Base-by-base conservation (phyloP, 2,888 invertebrate genomes). In the Tetheella fluctuosa region DNA sequence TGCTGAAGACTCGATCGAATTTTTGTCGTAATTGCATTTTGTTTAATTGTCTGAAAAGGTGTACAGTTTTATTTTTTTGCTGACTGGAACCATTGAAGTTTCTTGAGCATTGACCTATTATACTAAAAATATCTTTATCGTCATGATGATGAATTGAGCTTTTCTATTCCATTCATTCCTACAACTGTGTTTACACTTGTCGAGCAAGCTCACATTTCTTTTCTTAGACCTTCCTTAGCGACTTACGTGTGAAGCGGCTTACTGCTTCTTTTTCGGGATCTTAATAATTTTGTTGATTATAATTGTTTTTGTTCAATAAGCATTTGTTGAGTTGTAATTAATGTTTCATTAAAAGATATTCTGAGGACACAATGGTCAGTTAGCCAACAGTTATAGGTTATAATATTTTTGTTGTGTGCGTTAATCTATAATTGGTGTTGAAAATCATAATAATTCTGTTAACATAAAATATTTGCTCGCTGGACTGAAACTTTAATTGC, bases 401-500 rank as follows among this genome's bases (percentile, higher is more conserved):
- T 48, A 37, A 42, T 42, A 17, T 7, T 42, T 17, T 10, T 30
- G 10, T 10, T 1, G 39, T 39, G 5, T 39, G 39, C 39, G 4
- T 39, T n/a, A n/a, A n/a, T 4, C 10, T 42, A 17, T 1, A 25
- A 2, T 53, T 25, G 23, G 23, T 53, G 52, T 53, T 25, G 17
- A 42, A 42, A 42, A 42, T 12, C 17, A 42, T 42, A 42, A 17
- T 39, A 42, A 42, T 42, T 17, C 42, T 42, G 42, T 17, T 17
- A 17, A 17, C 42, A 42, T 42, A 42, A 42, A 42, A 42, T 42
- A n/a, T 37, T 52, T 25, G 52, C 23, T 52, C 52, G 25, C 23
- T 52, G 52, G 25, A 13, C 54, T 54, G 42, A 42, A 54, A 28
- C 42, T 58, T 37, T 53, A 53, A 58, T 58, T 58, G 53, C 52